Evolutionary conservation across 2,797 vertebrate species (phyloP).

Genomic region (Onychomys torridus): DNA sequence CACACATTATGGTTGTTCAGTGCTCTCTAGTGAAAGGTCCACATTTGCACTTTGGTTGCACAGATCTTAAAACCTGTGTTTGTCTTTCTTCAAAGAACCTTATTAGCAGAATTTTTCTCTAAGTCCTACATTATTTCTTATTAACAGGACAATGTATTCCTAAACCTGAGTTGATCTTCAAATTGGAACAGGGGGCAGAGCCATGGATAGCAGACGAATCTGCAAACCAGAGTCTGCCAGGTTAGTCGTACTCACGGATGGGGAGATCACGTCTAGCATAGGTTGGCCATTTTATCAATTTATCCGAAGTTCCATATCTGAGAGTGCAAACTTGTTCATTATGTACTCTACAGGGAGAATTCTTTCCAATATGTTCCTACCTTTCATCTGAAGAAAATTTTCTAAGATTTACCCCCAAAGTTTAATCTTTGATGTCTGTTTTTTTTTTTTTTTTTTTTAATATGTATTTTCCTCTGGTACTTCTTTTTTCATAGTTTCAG

Average conservation of each 20-base stretch:
- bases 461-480: not conserved
- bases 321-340: not conserved
- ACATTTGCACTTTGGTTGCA: not conserved
- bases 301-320: not conserved
- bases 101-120: not conserved
- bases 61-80: not conserved
- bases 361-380: not conserved
- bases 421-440: not conserved
- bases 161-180: conserved; percentile 51
- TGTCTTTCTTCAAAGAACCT: not conserved
- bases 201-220: not conserved
- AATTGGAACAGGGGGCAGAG: conserved; percentile 56
- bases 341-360: not conserved
- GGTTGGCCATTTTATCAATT: not conserved
- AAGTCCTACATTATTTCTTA: not conserved
- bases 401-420: not conserved
- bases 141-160: not conserved
- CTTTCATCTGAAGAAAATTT: not conserved
- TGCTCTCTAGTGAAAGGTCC: not conserved
- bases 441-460: too few species aligned
- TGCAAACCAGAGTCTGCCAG: not conserved
- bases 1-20: not conserved
- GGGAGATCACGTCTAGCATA: not conserved
- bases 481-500: not conserved
- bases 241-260: not conserved